Base-by-base conservation (phyloP, 2,888 invertebrate species). In the Amphipyra tragopoginis region DNA sequence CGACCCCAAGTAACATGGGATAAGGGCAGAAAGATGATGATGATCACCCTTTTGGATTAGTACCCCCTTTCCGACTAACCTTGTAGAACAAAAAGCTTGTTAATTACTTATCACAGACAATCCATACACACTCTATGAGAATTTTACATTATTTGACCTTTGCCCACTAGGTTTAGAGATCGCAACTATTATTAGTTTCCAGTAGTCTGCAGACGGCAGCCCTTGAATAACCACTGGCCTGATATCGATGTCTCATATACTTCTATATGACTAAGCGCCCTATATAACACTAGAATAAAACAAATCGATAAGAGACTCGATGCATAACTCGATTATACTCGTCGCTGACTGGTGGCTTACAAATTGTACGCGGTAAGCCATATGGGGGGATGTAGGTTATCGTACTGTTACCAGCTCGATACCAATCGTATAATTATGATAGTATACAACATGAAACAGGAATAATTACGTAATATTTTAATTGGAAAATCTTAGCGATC, bases 221-320 rank as follows among this genome's bases (percentile, higher is more conserved):
- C 21, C 13, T 34, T 48, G 44, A 59, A 40, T 53, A 57, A 38
- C 55, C 36, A 45, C 56, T 52, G 44, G 42, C 14, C 49, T 10
- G 14, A 11, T 21, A 66, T 47, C 38, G 45, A 58, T 54, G 54
- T 59, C 43, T 58, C 36, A 15, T 53, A 45, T 50, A 44, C 47
- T 44, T 65, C 60, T 66, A 66, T 65, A 62, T 54, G 63, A 78
- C 36, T 59, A 48, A 49, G 43, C 64, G 59, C 52, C 62, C 58
- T 60, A 45, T 54, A 49, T 69, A 68, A 48, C 54, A 58, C 58
- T 38, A 65, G 70, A 68, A 74, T 68, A 73, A 59, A 65, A 70
- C 64, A 48, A 79, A 79, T 77, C 77, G 60, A 77, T 77, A 71
- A 11, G 5, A 36, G 34, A 57, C 62, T 72, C 50, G 65, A 68